Conservation (phyloP, 2,888 invertebrate species). For the Dicyrtoma fusca region DNA sequence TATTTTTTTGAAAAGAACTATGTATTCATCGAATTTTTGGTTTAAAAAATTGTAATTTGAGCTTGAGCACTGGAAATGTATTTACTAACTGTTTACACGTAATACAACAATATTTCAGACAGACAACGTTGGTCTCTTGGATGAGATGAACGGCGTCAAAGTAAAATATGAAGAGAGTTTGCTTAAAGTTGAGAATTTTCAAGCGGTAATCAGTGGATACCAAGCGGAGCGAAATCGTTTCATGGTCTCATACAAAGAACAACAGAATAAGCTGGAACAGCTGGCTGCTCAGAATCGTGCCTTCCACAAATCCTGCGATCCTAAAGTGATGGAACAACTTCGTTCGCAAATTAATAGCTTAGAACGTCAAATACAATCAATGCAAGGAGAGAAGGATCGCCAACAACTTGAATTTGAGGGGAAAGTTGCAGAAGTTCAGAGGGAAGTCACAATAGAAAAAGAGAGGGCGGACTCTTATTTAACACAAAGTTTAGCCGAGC, state of each 20-base stretch:
- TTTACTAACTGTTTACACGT: too few relatives aligned
- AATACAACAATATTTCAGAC: conserved; percentile 26
- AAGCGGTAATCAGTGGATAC: conserved; percentile 34
- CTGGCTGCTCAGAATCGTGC: conserved; percentile 32
- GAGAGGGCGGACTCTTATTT: conserved; percentile 40
- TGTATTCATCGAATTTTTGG: too few relatives aligned
- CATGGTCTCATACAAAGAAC: conserved; percentile 26
- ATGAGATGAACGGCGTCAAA: conserved; percentile 30
- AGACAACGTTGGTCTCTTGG: conserved; percentile 34
- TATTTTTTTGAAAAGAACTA: too few relatives aligned
- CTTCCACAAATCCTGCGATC: conserved; percentile 34
- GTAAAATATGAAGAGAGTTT: conserved; percentile 37
- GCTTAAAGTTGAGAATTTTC: conserved; percentile 30
- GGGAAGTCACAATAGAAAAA: conserved; percentile 38
- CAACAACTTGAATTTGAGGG: conserved; percentile 30
- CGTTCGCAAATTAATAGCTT: conserved; percentile 10
- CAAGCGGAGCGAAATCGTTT: conserved; percentile 37
- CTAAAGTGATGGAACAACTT: conserved; percentile 33
- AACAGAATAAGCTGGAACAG: conserved; percentile 33
- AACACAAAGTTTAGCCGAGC: conserved; percentile 30
- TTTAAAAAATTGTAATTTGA: too few relatives aligned
- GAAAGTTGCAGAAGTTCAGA: conserved; percentile 29
- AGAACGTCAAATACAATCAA: conserved; percentile 26
- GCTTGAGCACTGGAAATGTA: too few relatives aligned
- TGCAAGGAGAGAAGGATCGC: conserved; percentile 26